phyloP scores from a whole-genome alignment of 1,140 invertebrate genomes.

The Drosophila obscura region DNA sequence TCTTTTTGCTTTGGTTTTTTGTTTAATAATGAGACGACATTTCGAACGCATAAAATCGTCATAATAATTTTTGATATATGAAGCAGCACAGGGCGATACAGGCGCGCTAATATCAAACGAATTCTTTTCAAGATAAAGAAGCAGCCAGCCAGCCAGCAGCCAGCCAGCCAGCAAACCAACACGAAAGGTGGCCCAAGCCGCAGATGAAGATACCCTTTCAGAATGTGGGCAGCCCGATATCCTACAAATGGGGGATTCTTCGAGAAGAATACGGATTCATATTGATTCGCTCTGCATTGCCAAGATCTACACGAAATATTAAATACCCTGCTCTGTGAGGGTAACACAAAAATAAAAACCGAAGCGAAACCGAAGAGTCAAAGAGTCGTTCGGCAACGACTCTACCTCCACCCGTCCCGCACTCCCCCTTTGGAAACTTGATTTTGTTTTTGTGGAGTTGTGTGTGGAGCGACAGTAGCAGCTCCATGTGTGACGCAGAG shows the following conservation, averaged over 20 bases:
- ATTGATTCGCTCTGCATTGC: no score
- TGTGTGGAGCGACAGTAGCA: slow-evolving; percentile 59
- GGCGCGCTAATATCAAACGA: slow-evolving; percentile 83
- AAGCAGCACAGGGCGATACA: slow-evolving; percentile 77
- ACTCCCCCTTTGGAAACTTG: slow-evolving; percentile 54
- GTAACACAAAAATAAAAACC: slow-evolving; percentile 3
- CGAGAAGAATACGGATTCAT: no score
- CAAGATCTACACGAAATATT: no score
- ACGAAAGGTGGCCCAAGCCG: no score
- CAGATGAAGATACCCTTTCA: no score
- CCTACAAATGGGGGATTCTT: no score
- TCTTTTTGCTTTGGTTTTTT: slow-evolving; percentile 62
- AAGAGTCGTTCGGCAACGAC: slow-evolving; percentile 3
- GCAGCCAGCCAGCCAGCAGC: slow-evolving; percentile 19
- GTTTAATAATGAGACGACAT: slow-evolving; percentile 84
- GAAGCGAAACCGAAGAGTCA: slow-evolving; percentile 20
- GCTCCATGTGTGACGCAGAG: not conserved
- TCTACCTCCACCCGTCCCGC: no score
- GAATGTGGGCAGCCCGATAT: no score
- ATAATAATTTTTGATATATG: slow-evolving; percentile 84
- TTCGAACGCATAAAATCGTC: slow-evolving; percentile 84
- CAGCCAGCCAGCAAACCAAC: slow-evolving; percentile 1
- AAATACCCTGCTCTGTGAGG: no score
- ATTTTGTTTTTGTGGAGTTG: slow-evolving; percentile 55
- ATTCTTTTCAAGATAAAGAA: slow-evolving; percentile 82